Base-by-base conservation (phyloP, 2,797 vertebrate genomes). In the Sebastes paucispinis region DNA sequence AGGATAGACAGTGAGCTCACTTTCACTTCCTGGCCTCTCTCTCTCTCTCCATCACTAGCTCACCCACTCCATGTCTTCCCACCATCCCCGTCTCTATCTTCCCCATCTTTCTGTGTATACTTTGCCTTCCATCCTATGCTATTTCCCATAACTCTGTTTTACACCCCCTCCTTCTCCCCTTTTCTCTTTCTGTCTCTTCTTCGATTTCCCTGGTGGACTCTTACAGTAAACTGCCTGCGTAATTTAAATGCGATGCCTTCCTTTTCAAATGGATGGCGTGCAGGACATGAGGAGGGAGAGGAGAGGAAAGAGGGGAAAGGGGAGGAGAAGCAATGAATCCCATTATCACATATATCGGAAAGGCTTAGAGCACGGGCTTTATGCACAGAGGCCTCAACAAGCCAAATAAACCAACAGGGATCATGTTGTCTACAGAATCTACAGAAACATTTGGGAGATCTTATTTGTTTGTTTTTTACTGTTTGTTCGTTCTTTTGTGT, bases 221-320 rank as follows among this genome's bases (percentile, higher is more conserved):
- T 95, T 94, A 92, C 91, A 91, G 93, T 93, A 95, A 95, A 95
- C 93, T 93, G 92, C 88, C 87, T 73, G 86, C 69, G 85, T 94
- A 87, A 95, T 95, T 95, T 95, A 94, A 95, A 94, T 93, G 93
- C 80, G 83, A 82, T 86, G 89, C 86, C 87, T 91, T 90, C 86
- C 82, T 91, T 87, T 93, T 87, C 79, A 92, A 90, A 94, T 87
- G 84, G 90, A 94, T 93, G 89, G 79, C 10, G 83, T 90, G 85
- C 88, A 83, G 86, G 92, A 93, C 77, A 89, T 88, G 82, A 89
- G 90, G 85, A 80, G 85, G 73, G 69, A 75, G 47, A 5, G 52
- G 27, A 81, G 75, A 47, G 6, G 43, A 64, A 63, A 73, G 70
- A 79, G 32, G 18, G 72, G 73, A 47, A 27, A 36, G 43, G 34